Conservation (phyloP, 2,113 vertebrate species). For the Catharus minimus region DNA sequence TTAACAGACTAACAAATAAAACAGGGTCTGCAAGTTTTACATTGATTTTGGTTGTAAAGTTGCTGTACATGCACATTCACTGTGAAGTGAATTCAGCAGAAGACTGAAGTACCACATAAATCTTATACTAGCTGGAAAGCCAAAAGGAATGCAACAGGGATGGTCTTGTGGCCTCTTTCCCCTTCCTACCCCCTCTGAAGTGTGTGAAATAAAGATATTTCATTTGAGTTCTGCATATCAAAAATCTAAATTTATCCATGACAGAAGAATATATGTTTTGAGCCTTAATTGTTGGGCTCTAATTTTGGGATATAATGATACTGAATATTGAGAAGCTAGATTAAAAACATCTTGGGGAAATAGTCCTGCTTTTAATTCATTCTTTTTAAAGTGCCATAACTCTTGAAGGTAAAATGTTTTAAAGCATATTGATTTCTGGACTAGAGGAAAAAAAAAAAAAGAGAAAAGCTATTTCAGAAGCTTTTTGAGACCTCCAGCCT, state of each 20-base stretch:
- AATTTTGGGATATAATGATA: not conserved
- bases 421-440: conserved; percentile 6
- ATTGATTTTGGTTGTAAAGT: not conserved
- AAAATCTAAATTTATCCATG: not conserved
- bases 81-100: not conserved
- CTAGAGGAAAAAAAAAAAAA: not conserved
- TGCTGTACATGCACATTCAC: not conserved
- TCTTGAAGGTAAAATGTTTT: not conserved
- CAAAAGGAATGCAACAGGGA: not conserved
- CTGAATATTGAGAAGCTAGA: not conserved
- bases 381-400: not conserved
- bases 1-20: not conserved
- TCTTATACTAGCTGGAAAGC: not conserved
- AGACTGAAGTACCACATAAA: not conserved
- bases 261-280: not conserved
- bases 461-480: not conserved
- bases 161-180: not conserved
- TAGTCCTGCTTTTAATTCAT: not conserved
- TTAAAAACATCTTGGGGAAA: not conserved
- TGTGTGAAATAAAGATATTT: not conserved
- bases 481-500: not conserved
- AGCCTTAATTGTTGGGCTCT: not conserved
- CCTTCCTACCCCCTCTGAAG: not conserved
- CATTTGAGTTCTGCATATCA: not conserved
- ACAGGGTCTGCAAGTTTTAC: not conserved